phyloP scores from a whole-genome alignment of 2,797 vertebrate species.

The Nyctibius grandis region DNA sequence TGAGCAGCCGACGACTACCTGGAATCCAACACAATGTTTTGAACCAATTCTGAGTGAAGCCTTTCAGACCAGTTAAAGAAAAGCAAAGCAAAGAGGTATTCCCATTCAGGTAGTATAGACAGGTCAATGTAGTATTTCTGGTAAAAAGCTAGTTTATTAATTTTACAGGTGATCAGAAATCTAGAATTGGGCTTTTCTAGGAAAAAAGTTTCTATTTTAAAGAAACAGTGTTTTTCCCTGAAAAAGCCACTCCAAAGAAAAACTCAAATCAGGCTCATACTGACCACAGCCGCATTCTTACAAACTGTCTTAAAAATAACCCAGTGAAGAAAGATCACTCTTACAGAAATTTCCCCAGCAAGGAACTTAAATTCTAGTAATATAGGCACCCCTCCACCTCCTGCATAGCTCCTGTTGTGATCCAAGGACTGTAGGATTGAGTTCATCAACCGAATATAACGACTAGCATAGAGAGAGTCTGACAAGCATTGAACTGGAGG shows the following conservation, averaged over 20 bases:
- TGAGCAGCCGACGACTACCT: background rate
- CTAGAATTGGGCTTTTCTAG: background rate
- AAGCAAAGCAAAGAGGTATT: background rate
- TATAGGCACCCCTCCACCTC: background rate
- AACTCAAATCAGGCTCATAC: background rate
- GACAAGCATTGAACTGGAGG: background rate
- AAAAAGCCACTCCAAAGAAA: background rate
- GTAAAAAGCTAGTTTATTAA: background rate
- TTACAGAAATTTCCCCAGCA: background rate
- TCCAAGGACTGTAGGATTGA: background rate
- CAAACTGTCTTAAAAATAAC: background rate
- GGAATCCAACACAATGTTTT: background rate
- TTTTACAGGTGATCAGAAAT: background rate
- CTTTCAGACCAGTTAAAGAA: background rate
- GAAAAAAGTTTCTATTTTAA: background rate
- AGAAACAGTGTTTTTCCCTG: background rate
- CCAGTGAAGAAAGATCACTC: background rate
- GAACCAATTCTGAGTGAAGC: background rate
- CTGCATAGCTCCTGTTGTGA: background rate
- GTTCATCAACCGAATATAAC: background rate
- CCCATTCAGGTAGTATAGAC: background rate
- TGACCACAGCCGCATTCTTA: background rate
- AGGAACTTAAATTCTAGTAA: background rate
- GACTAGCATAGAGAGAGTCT: background rate
- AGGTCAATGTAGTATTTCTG: background rate